These are phyloP conservation scores for Pelobates fuscus DNA, from an alignment of 2,113 vertebrate genomes.

Conservation along the genomic window DNA sequence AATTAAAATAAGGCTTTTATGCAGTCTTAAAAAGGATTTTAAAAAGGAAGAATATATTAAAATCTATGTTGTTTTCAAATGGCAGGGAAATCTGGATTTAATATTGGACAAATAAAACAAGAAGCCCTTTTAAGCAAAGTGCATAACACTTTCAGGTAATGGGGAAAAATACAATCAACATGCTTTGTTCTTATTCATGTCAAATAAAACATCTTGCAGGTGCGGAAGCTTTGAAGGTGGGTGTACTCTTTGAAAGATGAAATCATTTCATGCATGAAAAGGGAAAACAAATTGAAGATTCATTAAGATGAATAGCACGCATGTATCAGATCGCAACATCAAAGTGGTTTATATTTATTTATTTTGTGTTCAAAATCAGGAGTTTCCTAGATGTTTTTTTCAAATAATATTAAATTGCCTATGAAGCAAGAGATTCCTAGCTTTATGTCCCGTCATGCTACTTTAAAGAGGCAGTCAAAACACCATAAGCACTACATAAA, in stretches of 20 bases:
- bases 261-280: constrained; percentile 7
- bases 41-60: too few species aligned
- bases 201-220: constrained; percentile 11
- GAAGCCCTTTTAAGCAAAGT: constrained; percentile 5
- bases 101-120: background rate
- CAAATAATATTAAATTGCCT: too few species aligned
- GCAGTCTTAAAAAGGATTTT: too few species aligned
- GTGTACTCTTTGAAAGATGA: background rate
- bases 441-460: too few species aligned
- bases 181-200: background rate
- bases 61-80: background rate
- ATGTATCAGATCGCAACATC: background rate
- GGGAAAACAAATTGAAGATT: constrained; percentile 1
- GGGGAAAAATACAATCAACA: constrained; percentile 2
- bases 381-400: too few species aligned
- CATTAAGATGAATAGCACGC: constrained; percentile 1
- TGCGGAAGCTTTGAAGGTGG: constrained; percentile 16
- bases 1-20: too few species aligned
- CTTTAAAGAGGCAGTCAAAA: too few species aligned
- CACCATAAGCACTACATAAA: too few species aligned
- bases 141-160: background rate
- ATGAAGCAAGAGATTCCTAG: too few species aligned
- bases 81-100: background rate
- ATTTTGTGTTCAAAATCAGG: background rate
- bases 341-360: constrained; percentile 11